phyloP scores from a whole-genome alignment of 2,888 invertebrate genomes.

The Norana najaformis region DNA sequence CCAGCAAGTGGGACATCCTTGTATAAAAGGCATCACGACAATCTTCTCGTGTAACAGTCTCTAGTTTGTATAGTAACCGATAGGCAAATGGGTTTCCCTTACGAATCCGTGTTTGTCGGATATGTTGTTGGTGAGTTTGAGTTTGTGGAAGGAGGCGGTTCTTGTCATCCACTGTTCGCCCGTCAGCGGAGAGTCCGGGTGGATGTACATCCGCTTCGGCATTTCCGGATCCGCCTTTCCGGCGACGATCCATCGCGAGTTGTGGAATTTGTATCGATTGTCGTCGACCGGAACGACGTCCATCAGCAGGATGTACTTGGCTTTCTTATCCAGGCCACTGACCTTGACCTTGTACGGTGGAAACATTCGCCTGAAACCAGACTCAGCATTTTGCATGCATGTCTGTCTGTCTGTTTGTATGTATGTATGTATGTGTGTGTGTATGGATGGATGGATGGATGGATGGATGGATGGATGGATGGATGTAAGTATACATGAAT shows the following conservation, averaged over 20 bases:
- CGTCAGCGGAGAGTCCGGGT: conserved; percentile 92
- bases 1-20: too few species aligned
- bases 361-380: conserved; percentile 86
- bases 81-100: conserved; percentile 27
- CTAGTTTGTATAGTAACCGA: too few species aligned
- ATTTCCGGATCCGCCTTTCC: conserved; percentile 68
- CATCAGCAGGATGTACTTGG: conserved; percentile 96
- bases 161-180: conserved; percentile 99
- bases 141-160: conserved; percentile 97
- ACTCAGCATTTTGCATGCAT: too few species aligned
- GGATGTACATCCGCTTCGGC: conserved; percentile 99
- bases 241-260: conserved; percentile 75
- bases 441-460: too few species aligned
- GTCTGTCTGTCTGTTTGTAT: too few species aligned
- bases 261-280: conserved; percentile 73
- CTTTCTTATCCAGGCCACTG: conserved; percentile 94
- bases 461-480: too few species aligned
- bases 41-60: too few species aligned
- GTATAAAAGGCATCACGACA: too few species aligned
- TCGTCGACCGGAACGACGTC: conserved; percentile 96
- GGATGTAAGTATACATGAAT: too few species aligned
- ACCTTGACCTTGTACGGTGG: conserved; percentile 99
- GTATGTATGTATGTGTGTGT: too few species aligned
- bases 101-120: conserved; percentile 76
- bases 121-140: conserved; percentile 98